A percentile compares a stretch with the other conserved stretches of the same genome.
phyloP scores from a whole-genome alignment of 1,140 invertebrate genomes.

The Pseudoatta argentina region DNA sequence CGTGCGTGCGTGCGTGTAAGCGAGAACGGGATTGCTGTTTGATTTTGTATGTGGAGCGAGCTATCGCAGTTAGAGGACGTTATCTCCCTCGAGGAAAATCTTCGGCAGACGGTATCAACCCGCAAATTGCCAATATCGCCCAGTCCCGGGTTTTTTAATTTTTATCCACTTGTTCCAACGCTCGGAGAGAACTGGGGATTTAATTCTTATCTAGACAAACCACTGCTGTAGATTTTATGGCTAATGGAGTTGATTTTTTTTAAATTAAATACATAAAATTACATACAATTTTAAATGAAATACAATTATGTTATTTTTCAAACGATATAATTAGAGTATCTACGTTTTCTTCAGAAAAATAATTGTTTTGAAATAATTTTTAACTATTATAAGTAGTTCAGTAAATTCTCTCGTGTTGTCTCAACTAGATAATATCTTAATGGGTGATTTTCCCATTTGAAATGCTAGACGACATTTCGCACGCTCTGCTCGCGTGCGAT shows the following conservation, averaged over 20 bases:
- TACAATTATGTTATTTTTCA: neutral
- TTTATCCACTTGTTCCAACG: neutral
- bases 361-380: neutral
- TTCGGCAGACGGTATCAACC: neutral
- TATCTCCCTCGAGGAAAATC: slow-evolving; percentile 34
- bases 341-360: neutral
- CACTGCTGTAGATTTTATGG: neutral
- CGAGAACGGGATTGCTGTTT: slow-evolving; percentile 25
- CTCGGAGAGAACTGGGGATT: neutral
- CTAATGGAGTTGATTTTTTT: neutral
- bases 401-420: too few species aligned
- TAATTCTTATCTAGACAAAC: slow-evolving; percentile 4
- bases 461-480: slow-evolving; percentile 35
- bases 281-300: neutral
- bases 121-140: slow-evolving; percentile 34
- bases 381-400: neutral
- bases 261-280: neutral
- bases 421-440: slow-evolving; percentile 22
- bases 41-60: slow-evolving; percentile 32
- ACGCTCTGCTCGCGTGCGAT: slow-evolving; percentile 14
- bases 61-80: slow-evolving; percentile 12
- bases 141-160: neutral
- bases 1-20: slow-evolving; percentile 19
- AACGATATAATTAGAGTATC: neutral
- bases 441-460: slow-evolving; percentile 20